Percentiles rank a stretch among this genome's conserved stretches.
These are phyloP conservation scores for Monochamus saltuarius DNA, from an alignment of 1,140 invertebrate species.

Conservation along the genomic window DNA sequence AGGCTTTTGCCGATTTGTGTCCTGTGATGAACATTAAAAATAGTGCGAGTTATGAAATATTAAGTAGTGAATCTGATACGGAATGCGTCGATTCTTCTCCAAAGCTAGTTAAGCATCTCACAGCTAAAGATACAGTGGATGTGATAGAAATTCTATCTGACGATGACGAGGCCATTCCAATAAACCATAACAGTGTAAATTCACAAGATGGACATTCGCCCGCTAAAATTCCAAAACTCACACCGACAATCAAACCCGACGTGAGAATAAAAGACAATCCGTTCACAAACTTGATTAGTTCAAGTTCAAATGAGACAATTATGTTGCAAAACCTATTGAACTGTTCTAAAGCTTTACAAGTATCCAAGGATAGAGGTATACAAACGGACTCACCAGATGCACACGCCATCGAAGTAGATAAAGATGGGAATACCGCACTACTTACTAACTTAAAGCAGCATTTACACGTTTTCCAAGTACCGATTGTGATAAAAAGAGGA, in stretches of 20 bases:
- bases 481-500: neutral
- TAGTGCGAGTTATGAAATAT: neutral
- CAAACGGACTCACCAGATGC: neutral
- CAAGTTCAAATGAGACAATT: too few species aligned
- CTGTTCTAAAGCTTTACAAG: too few species aligned
- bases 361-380: too few species aligned
- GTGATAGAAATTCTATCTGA: neutral
- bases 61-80: neutral
- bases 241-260: neutral
- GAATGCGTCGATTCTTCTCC: neutral
- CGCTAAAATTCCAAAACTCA: neutral
- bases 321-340: too few species aligned
- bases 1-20: conserved; percentile 17
- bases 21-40: neutral
- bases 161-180: conserved; percentile 1
- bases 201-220: neutral
- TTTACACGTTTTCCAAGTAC: neutral
- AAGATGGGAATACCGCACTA: neutral
- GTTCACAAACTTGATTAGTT: neutral
- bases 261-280: neutral
- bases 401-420: neutral
- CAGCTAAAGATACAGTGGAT: neutral
- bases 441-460: neutral
- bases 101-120: neutral
- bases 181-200: neutral